Evolutionary conservation across 2,888 invertebrate species (phyloP).

Genomic region (Tipula vernalis): DNA sequence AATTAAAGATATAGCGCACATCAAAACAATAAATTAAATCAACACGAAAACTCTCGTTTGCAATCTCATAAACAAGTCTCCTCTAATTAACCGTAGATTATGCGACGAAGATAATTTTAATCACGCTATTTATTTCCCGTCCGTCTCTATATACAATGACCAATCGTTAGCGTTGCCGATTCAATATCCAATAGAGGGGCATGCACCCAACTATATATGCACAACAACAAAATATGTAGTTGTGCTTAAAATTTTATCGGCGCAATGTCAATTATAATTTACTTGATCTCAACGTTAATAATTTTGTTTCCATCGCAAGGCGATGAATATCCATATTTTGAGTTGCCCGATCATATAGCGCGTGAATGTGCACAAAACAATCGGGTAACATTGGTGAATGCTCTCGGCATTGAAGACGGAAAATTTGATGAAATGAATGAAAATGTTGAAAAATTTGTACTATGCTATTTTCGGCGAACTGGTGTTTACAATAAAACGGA

Average conservation of each 20-base stretch:
- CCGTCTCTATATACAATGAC: not conserved
- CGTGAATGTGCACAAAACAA: not conserved
- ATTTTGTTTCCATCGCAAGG: not conserved
- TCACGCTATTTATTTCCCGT: not conserved
- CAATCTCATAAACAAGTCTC: not conserved
- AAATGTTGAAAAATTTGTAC: not conserved
- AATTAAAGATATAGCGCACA: not conserved
- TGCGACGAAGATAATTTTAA: not conserved
- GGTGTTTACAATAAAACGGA: not conserved
- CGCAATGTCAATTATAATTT: not conserved
- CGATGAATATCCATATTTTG: not conserved
- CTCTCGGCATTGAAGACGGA: not conserved
- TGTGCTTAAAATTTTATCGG: not conserved
- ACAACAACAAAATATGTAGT: not conserved
- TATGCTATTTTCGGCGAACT: not conserved
- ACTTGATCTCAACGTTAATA: not conserved
- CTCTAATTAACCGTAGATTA: not conserved
- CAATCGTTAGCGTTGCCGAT: not conserved
- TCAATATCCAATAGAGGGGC: not conserved
- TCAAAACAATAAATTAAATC: not conserved
- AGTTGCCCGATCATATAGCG: not conserved
- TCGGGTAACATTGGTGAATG: not conserved
- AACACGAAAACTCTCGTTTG: not conserved
- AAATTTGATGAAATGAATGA: not conserved
- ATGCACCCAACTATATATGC: not conserved